A percentile compares a stretch with the other conserved stretches of the same genome.
phyloP scores from a whole-genome alignment of 2,113 vertebrate genomes.

The Tamias sibiricus region DNA sequence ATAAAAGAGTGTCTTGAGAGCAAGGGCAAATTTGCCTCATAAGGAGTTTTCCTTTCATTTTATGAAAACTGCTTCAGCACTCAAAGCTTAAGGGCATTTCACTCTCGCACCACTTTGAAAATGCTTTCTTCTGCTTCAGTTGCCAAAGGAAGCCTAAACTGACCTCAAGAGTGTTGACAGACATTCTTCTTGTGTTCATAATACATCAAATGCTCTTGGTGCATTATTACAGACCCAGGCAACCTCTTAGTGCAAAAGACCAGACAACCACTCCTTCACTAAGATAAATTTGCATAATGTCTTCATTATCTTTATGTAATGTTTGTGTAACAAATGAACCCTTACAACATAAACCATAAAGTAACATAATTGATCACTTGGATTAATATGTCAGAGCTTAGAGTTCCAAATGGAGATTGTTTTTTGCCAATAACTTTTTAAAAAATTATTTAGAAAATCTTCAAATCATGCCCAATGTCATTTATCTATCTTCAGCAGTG shows the following conservation, averaged over 20 bases:
- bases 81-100: conserved; percentile 65
- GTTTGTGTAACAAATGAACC: background rate
- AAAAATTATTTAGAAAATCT: background rate
- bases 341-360: background rate
- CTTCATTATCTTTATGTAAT: background rate
- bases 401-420: background rate
- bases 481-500: background rate
- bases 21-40: conserved; percentile 55
- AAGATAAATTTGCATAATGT: background rate
- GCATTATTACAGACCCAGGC: background rate
- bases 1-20: conserved; percentile 56
- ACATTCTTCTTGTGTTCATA: background rate
- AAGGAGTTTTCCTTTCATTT: conserved; percentile 66
- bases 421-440: background rate
- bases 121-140: conserved; percentile 62
- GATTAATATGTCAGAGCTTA: background rate
- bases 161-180: conserved; percentile 39
- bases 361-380: background rate
- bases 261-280: background rate
- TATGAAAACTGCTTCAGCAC: conserved; percentile 57
- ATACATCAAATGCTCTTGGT: background rate
- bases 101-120: conserved; percentile 40
- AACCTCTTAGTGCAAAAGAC: background rate
- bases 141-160: background rate
- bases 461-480: background rate